These are phyloP conservation scores for Macrochelys suwanniensis DNA, from an alignment of 2,797 vertebrate genomes.

Conservation along the genomic window DNA sequence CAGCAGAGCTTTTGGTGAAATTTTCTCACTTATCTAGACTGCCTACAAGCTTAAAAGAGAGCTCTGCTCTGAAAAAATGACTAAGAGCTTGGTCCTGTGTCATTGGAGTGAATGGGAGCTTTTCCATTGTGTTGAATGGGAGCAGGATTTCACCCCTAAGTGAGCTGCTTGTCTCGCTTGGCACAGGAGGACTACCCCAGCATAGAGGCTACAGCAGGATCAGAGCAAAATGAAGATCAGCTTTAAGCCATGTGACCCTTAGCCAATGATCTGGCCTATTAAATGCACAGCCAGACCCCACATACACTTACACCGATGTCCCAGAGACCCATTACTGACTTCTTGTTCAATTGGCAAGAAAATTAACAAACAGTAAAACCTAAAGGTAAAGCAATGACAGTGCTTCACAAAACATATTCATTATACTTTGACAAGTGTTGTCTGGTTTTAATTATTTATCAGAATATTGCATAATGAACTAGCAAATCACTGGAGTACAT, in stretches of 20 bases:
- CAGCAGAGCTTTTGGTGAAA: not conserved
- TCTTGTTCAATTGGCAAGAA: not conserved
- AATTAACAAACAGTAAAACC: not conserved
- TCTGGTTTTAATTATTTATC: not conserved
- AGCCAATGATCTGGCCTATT: not conserved
- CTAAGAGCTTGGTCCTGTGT: not conserved
- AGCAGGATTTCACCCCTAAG: not conserved
- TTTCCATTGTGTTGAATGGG: not conserved
- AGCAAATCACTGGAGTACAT: not conserved
- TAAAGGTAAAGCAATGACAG: not conserved
- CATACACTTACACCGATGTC: not conserved
- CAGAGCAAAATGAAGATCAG: not conserved
- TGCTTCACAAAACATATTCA: not conserved
- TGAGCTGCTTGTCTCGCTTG: not conserved
- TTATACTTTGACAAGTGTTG: not conserved
- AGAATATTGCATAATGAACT: not conserved
- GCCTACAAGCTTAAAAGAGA: not conserved
- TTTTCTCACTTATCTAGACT: not conserved
- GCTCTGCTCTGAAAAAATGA: not conserved
- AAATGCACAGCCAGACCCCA: not conserved
- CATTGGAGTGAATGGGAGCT: not conserved
- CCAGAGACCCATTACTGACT: not conserved
- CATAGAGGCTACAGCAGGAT: not conserved
- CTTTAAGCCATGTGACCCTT: not conserved
- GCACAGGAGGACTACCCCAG: not conserved